Percentiles rank a stretch among this genome's conserved stretches.
Evolutionary conservation across 1,140 invertebrate species (phyloP).

Genomic region (Hestina assimilis): DNA sequence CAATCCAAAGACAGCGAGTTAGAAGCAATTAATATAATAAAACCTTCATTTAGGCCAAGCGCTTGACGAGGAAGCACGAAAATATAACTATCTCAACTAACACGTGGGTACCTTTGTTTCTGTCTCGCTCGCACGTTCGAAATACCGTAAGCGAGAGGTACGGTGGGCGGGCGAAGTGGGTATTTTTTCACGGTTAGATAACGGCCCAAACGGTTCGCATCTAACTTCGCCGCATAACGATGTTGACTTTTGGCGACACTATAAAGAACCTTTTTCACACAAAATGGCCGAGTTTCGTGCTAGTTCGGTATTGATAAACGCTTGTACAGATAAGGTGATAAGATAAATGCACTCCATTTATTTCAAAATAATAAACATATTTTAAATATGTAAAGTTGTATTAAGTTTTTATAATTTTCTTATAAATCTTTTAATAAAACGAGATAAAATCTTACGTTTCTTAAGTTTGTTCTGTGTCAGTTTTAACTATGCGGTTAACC

Average conservation of each 20-base stretch:
- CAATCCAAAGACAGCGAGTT: constrained; percentile 30
- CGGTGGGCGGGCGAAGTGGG: constrained; percentile 49
- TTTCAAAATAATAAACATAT: no score
- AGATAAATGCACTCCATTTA: background rate
- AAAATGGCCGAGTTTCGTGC: background rate
- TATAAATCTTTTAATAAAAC: no score
- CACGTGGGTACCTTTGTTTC: constrained; percentile 23
- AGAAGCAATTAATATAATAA: constrained; percentile 57
- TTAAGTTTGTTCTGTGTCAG: background rate
- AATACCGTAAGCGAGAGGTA: constrained; percentile 62
- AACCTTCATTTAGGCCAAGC: constrained; percentile 56
- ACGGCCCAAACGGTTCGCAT: constrained; percentile 54
- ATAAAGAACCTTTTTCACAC: constrained; percentile 11
- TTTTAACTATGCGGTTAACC: background rate
- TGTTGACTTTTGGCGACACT: constrained; percentile 49
- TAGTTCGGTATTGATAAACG: background rate
- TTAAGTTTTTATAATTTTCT: no score
- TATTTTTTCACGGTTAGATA: constrained; percentile 67
- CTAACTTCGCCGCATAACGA: constrained; percentile 40
- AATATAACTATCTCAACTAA: constrained; percentile 39
- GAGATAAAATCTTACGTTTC: no score
- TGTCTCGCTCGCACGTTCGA: constrained; percentile 53
- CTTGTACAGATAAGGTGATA: background rate
- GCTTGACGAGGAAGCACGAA: constrained; percentile 39
- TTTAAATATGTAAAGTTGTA: no score